phyloP scores from a whole-genome alignment of 2,113 vertebrate species.

The Atractosteus spatula region DNA sequence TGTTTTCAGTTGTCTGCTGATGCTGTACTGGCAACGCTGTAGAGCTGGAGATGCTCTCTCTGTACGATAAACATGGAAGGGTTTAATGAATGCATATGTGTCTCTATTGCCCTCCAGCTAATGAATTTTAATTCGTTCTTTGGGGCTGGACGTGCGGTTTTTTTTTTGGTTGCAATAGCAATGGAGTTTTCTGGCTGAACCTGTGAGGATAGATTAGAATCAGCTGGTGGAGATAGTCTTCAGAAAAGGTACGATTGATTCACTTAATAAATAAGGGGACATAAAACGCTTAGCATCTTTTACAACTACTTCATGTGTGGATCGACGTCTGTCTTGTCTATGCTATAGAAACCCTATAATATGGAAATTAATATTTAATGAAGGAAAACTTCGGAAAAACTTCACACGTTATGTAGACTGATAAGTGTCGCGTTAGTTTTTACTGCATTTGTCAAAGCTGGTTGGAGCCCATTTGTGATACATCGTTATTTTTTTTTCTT shows the following conservation, averaged over 20 bases:
- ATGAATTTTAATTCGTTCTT: slow-evolving; percentile 45
- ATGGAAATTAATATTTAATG: no score
- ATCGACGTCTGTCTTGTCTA: no score
- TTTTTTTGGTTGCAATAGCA: slow-evolving; percentile 34
- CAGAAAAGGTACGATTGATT: slow-evolving; percentile 53
- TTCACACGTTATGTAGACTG: no score
- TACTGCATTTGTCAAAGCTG: no score
- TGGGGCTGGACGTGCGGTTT: slow-evolving; percentile 35
- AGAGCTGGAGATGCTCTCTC: slow-evolving; percentile 53
- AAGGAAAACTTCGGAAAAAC: no score
- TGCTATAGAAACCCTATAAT: no score
- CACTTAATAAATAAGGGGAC: not conserved
- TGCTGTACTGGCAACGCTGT: slow-evolving; percentile 40
- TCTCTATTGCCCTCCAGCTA: slow-evolving; percentile 40
- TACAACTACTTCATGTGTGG: no score
- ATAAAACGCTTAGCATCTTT: no score
- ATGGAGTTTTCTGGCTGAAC: slow-evolving; percentile 38
- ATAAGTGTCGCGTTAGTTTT: no score
- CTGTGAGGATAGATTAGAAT: slow-evolving; percentile 42
- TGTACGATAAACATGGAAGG: slow-evolving; percentile 55
- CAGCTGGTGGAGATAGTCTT: slow-evolving; percentile 43
- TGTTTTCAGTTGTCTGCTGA: slow-evolving; percentile 53
- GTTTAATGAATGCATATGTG: slow-evolving; percentile 50
- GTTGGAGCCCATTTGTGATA: no score
- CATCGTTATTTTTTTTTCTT: no score